phyloP scores from a whole-genome alignment of 2,797 vertebrate species.

The Tachyglossus aculeatus region DNA sequence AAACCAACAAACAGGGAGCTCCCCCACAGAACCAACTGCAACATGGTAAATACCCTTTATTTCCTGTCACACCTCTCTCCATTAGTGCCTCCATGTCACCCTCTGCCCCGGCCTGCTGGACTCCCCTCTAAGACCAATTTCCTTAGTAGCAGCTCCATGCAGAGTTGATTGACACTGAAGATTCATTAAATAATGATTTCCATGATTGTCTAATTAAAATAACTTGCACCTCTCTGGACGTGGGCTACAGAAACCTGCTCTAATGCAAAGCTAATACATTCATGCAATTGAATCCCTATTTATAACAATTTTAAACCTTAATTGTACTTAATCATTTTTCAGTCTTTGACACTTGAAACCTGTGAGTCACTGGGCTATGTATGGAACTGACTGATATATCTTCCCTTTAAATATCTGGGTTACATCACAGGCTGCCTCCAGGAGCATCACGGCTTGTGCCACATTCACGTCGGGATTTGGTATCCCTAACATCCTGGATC shows the following conservation, averaged over 20 bases:
- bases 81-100: background rate
- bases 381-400: conserved; percentile 59
- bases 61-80: background rate
- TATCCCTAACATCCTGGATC: no score
- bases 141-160: conserved; percentile 20
- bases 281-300: conserved; percentile 66
- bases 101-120: background rate
- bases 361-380: conserved; percentile 68
- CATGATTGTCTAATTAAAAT: conserved; percentile 56
- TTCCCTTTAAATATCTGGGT: conserved; percentile 47
- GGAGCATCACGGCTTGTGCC: background rate
- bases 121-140: conserved; percentile 16
- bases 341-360: conserved; percentile 66
- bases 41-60: no score
- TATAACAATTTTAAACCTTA: conserved; percentile 69
- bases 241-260: background rate
- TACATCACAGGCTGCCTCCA: conserved; percentile 30
- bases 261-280: conserved; percentile 59
- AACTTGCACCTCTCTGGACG: background rate
- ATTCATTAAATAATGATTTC: conserved; percentile 41
- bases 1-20: no score
- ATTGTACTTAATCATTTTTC: conserved; percentile 70
- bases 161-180: conserved; percentile 42
- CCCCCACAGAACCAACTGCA: no score
- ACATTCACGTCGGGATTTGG: no score